phyloP scores from a whole-genome alignment of 2,113 vertebrate genomes.

The Grantiella picta region DNA sequence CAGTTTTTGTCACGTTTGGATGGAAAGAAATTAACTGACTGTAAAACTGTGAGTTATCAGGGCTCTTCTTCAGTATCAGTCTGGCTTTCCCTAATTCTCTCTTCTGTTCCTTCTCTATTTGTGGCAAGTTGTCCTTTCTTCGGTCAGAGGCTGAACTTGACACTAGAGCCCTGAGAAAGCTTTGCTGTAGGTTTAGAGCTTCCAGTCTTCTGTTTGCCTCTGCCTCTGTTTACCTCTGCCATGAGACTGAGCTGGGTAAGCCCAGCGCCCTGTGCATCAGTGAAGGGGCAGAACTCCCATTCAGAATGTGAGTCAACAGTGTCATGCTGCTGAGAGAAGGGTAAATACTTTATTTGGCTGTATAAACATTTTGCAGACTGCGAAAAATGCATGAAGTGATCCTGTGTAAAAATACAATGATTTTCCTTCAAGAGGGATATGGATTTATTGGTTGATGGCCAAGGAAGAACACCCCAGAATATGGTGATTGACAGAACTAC shows the following conservation, averaged over 20 bases:
- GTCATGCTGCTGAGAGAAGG: background rate
- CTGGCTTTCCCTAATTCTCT: background rate
- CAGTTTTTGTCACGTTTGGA: background rate
- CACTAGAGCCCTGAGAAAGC: background rate
- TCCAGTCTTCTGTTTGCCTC: background rate
- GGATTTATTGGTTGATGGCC: background rate
- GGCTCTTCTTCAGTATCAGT: background rate
- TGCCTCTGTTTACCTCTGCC: background rate
- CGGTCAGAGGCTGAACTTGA: background rate
- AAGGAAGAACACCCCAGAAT: background rate
- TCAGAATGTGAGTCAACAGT: background rate
- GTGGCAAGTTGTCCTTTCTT: background rate
- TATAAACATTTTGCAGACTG: background rate
- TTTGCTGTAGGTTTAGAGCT: background rate
- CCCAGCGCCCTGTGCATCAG: fast-evolving
- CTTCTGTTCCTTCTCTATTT: background rate
- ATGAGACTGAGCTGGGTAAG: background rate
- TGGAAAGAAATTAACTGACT: background rate
- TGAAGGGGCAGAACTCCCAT: background rate
- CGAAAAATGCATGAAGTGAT: background rate
- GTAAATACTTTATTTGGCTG: background rate
- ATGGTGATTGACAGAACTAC: background rate
- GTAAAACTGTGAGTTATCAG: background rate
- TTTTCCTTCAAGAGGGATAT: background rate
- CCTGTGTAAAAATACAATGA: background rate